These are phyloP conservation scores for Protobothrops flavoviridis DNA, from an alignment of 2,113 vertebrate species.

Conservation along the genomic window DNA sequence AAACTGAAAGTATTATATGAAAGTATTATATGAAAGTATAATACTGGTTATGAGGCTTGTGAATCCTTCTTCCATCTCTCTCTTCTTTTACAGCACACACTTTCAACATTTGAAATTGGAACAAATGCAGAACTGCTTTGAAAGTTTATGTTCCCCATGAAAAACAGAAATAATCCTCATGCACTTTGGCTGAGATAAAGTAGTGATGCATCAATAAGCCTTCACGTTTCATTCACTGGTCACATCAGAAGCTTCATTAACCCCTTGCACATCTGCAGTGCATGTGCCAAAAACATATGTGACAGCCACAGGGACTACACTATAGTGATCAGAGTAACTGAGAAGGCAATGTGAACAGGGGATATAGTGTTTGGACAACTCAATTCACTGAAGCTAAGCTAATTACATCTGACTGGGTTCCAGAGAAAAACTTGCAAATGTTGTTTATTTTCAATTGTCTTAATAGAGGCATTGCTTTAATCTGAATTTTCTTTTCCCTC, in stretches of 20 bases:
- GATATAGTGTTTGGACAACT: background rate
- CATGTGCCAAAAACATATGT: background rate
- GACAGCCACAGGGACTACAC: background rate
- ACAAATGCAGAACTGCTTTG: background rate
- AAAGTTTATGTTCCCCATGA: background rate
- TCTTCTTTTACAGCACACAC: background rate
- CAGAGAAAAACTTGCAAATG: background rate
- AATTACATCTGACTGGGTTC: background rate
- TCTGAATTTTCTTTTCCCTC: background rate
- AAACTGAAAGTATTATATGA: background rate
- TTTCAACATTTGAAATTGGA: background rate
- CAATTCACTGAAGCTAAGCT: background rate
- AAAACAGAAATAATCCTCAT: slow-evolving; percentile 24
- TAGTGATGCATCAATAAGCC: slow-evolving; percentile 2
- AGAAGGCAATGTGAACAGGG: slow-evolving; percentile 10
- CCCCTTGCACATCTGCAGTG: background rate
- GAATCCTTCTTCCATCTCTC: background rate
- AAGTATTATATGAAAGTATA: no score
- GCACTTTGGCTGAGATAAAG: slow-evolving; percentile 15
- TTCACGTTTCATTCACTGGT: background rate
- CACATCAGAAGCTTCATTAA: slow-evolving; percentile 2
- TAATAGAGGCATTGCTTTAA: background rate
- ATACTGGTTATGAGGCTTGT: background rate
- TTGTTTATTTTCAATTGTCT: background rate
- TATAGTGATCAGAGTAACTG: background rate